Percentiles rank a stretch among this genome's conserved stretches.
Evolutionary conservation across 2,888 invertebrate species (phyloP).

Genomic region (Troides aeacus): DNA sequence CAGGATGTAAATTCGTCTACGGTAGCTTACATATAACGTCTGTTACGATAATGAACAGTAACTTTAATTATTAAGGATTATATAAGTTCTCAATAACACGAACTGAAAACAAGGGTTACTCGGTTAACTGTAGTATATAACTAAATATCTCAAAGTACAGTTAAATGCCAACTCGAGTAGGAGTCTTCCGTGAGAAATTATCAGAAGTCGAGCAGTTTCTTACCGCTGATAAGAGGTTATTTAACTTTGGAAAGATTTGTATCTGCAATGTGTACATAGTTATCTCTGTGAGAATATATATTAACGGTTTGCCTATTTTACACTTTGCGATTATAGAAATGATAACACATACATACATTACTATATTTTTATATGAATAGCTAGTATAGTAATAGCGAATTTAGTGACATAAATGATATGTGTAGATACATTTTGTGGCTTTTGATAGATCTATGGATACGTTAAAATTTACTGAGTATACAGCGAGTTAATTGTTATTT

Average conservation of each 20-base stretch:
- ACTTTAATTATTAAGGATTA: too few relatives aligned
- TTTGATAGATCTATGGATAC: too few relatives aligned
- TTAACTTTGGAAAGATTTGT: conserved; percentile 26
- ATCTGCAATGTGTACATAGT: conserved; percentile 26
- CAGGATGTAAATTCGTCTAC: conserved; percentile 41
- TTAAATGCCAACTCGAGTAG: background rate
- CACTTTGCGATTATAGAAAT: conserved; percentile 15
- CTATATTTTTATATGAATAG: too few relatives aligned
- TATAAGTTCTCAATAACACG: too few relatives aligned
- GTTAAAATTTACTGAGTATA: too few relatives aligned
- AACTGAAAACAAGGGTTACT: too few relatives aligned
- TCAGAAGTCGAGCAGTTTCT: conserved; percentile 4
- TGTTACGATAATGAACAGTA: conserved; percentile 4
- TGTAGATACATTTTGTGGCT: too few relatives aligned
- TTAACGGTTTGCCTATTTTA: conserved; percentile 10
- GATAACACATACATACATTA: conserved; percentile 3
- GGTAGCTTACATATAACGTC: conserved; percentile 35
- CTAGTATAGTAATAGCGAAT: too few relatives aligned
- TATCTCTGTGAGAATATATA: conserved; percentile 25
- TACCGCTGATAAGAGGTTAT: conserved; percentile 28
- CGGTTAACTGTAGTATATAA: too few relatives aligned
- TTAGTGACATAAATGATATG: too few relatives aligned
- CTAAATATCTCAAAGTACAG: too few relatives aligned
- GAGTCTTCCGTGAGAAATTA: conserved; percentile 22
- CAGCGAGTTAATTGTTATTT: too few relatives aligned